Conservation (phyloP, 2,888 invertebrate species). For the Drosophila pseudotalamancana region DNA sequence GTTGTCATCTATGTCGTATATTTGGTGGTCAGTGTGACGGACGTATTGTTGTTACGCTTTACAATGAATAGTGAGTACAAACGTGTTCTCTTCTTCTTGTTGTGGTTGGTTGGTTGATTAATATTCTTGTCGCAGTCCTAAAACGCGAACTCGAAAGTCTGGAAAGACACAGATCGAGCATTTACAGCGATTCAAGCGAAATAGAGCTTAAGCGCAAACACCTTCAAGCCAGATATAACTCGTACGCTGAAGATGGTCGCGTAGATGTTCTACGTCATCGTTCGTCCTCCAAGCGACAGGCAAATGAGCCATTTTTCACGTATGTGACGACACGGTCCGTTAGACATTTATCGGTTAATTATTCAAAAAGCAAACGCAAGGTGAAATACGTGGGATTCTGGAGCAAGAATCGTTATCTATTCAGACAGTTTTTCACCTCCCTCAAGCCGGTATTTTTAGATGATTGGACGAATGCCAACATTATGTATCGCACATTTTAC, state of each 20-base stretch:
- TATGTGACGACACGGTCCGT: slow-evolving; percentile 10
- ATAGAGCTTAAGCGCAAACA: too few species aligned
- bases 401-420: slow-evolving; percentile 10
- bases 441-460: background rate
- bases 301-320: background rate
- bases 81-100: too few species aligned
- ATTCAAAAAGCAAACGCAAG: background rate
- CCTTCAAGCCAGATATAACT: background rate
- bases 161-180: too few species aligned
- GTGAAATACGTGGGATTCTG: background rate
- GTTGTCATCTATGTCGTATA: slow-evolving; percentile 13
- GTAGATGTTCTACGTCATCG: slow-evolving; percentile 23
- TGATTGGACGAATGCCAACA: background rate
- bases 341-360: background rate
- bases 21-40: slow-evolving; percentile 24
- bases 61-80: slow-evolving; percentile 22
- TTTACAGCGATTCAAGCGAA: too few species aligned
- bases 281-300: accelerated
- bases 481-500: slow-evolving; percentile 16
- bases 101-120: too few species aligned
- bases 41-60: slow-evolving; percentile 21
- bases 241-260: background rate
- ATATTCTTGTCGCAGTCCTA: too few species aligned
- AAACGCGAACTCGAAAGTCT: too few species aligned
- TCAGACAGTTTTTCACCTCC: background rate